phyloP scores from a whole-genome alignment of 2,113 vertebrate species.

The Promerops cafer region DNA sequence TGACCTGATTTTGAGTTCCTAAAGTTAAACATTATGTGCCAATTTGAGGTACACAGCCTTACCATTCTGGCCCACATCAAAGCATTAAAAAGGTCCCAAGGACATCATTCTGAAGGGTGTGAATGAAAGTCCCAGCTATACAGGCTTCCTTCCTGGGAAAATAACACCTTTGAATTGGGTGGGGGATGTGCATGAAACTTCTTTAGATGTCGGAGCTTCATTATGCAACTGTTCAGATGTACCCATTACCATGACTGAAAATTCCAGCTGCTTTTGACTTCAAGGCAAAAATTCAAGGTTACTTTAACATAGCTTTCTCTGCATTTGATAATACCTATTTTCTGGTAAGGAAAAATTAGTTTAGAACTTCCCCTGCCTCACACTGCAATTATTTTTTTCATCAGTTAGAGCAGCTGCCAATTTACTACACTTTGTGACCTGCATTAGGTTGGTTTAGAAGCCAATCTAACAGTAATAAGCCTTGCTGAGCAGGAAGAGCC shows the following conservation, averaged over 20 bases:
- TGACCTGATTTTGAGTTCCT: neutral
- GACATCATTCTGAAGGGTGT: neutral
- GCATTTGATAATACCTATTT: slow-evolving; percentile 13
- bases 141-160: neutral
- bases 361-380: slow-evolving; percentile 15
- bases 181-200: neutral
- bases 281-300: neutral
- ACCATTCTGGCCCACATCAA: neutral
- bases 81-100: neutral
- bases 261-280: neutral
- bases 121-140: neutral
- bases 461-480: slow-evolving; percentile 31
- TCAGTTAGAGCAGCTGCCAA: slow-evolving; percentile 39
- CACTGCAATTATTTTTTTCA: slow-evolving; percentile 53
- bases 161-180: neutral
- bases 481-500: neutral
- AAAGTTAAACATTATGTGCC: neutral
- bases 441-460: slow-evolving; percentile 36
- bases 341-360: slow-evolving; percentile 39
- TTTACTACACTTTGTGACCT: slow-evolving; percentile 42
- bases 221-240: neutral
- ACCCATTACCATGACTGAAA: neutral
- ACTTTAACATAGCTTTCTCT: slow-evolving; percentile 2
- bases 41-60: neutral
- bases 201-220: neutral